phyloP scores from a whole-genome alignment of 2,113 vertebrate genomes.

The Sturnira hondurensis region DNA sequence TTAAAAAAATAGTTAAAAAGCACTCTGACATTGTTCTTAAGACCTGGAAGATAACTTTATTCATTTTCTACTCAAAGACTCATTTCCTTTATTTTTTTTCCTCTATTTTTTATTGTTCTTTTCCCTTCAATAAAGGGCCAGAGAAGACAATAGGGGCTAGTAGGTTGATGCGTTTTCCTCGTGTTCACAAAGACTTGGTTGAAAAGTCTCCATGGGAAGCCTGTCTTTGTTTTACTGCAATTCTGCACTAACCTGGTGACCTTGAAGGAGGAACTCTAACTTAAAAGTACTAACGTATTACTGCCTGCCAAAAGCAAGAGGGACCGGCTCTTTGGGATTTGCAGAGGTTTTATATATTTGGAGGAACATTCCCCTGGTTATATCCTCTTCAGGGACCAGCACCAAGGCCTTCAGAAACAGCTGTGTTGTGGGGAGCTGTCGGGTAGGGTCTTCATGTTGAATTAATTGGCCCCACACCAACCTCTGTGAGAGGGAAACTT shows the following conservation, averaged over 20 bases:
- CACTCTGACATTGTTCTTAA: background rate
- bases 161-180: conserved; percentile 42
- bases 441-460: background rate
- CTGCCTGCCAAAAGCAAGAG: conserved; percentile 17
- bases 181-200: background rate
- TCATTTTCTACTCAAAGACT: background rate
- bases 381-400: conserved; percentile 16
- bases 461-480: background rate
- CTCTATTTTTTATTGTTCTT: background rate
- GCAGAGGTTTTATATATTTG: conserved; percentile 6
- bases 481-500: background rate
- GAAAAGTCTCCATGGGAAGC: background rate
- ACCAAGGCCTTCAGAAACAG: background rate
- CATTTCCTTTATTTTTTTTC: background rate
- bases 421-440: background rate
- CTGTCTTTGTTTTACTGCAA: conserved; percentile 22
- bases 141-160: background rate
- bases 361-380: conserved; percentile 15
- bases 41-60: background rate
- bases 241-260: background rate
- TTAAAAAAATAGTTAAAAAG: background rate
- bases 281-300: conserved; percentile 27
- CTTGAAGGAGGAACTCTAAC: conserved; percentile 18
- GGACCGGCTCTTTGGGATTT: conserved; percentile 1
- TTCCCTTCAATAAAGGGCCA: background rate